phyloP scores from a whole-genome alignment of 2,113 vertebrate genomes.

The Mirounga angustirostris region DNA sequence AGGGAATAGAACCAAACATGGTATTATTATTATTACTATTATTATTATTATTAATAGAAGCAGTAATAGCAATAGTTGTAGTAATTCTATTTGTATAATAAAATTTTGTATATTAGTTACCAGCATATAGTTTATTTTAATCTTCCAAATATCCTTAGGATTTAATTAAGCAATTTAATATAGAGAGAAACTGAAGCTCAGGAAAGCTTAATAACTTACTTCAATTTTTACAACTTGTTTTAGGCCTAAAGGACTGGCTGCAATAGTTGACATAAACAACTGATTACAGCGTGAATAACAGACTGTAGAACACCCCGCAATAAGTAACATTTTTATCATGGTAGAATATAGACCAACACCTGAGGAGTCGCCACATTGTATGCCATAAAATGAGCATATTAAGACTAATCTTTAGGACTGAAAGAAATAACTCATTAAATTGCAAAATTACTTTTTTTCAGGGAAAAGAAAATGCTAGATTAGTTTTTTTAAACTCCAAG shows the following conservation, averaged over 20 bases:
- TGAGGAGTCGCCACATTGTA: neutral
- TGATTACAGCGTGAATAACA: neutral
- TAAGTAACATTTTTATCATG: neutral
- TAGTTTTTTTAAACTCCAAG: neutral
- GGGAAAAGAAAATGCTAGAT: neutral
- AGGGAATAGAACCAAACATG: neutral
- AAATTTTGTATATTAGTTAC: neutral
- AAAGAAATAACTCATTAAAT: constrained; percentile 28
- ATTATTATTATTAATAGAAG: neutral
- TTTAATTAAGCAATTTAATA: neutral
- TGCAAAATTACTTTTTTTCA: neutral
- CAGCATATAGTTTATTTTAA: neutral
- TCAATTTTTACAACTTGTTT: neutral
- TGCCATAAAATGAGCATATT: neutral
- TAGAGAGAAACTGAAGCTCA: neutral
- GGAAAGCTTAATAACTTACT: neutral
- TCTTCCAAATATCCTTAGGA: neutral
- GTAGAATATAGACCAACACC: neutral
- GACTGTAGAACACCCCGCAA: neutral
- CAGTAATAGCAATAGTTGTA: neutral
- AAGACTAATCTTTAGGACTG: neutral
- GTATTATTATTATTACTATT: neutral
- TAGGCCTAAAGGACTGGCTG: neutral
- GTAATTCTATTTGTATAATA: neutral
- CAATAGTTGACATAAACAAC: neutral